These are phyloP conservation scores for Clostera curtula DNA, from an alignment of 2,888 invertebrate genomes.

Conservation along the genomic window DNA sequence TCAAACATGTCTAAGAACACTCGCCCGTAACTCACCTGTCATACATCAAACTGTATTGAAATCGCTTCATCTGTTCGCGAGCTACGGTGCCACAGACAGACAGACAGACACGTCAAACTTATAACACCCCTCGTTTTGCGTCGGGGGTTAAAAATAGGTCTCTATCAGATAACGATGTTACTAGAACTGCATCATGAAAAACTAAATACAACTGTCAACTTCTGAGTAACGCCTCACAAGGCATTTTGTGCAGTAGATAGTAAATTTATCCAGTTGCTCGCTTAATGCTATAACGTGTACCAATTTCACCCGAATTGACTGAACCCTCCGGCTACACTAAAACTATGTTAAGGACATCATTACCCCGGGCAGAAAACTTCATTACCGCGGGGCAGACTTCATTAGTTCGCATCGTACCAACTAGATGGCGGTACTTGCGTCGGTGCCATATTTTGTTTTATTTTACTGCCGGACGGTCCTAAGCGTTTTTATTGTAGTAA, in stretches of 20 bases:
- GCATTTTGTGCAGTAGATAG: background rate
- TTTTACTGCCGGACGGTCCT: slow-evolving; percentile 16
- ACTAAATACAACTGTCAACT: too few species aligned
- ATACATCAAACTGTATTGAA: too few species aligned
- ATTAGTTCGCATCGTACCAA: slow-evolving; percentile 10
- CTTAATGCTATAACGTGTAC: background rate
- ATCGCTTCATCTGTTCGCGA: too few species aligned
- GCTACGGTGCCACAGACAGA: too few species aligned
- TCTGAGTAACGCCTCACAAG: background rate
- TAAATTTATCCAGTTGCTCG: background rate
- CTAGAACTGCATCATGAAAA: too few species aligned
- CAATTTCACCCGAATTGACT: background rate
- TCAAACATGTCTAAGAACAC: too few species aligned
- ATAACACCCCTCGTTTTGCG: too few species aligned
- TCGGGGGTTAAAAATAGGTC: too few species aligned
- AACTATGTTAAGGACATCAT: slow-evolving; percentile 15
- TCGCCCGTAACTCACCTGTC: too few species aligned
- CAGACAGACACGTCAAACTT: too few species aligned
- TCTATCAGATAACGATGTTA: too few species aligned
- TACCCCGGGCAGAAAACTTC: slow-evolving; percentile 14
- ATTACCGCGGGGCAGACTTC: slow-evolving; percentile 13
- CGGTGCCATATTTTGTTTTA: slow-evolving; percentile 13
- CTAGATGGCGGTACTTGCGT: slow-evolving; percentile 6
- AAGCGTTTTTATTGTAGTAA: slow-evolving; percentile 15
- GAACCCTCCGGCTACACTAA: slow-evolving; percentile 1